These are phyloP conservation scores for Cydia pomonella DNA, from an alignment of 1,140 invertebrate genomes.

Conservation along the genomic window DNA sequence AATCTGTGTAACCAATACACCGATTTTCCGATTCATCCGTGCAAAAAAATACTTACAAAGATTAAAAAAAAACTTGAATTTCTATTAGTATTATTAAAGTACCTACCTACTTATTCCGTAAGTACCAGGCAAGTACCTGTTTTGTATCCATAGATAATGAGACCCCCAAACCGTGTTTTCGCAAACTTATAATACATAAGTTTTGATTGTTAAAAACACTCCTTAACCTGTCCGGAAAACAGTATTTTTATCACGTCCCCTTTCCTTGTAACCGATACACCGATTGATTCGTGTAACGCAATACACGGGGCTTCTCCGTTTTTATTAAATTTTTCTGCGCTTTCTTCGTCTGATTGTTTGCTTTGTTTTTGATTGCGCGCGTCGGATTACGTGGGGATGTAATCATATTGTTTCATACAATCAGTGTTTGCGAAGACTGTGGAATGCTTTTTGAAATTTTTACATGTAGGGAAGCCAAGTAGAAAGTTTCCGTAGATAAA, in stretches of 20 bases:
- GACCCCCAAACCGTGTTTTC: background rate
- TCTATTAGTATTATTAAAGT: too few species aligned
- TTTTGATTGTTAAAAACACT: conserved; percentile 14
- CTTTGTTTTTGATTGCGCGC: conserved; percentile 40
- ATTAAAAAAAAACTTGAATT: too few species aligned
- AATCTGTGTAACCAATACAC: too few species aligned
- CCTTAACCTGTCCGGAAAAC: conserved; percentile 31
- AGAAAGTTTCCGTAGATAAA: background rate
- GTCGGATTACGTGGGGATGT: conserved; percentile 34
- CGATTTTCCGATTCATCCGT: too few species aligned
- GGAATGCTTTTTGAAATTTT: conserved; percentile 7
- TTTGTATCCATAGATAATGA: background rate
- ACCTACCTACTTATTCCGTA: background rate
- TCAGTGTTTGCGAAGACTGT: conserved; percentile 29
- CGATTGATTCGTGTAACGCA: conserved; percentile 30
- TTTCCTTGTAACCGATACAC: conserved; percentile 58
- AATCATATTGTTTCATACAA: conserved; percentile 33
- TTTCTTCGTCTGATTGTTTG: conserved; percentile 26
- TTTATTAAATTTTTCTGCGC: conserved; percentile 42
- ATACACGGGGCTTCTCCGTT: conserved; percentile 37
- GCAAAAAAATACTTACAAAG: too few species aligned
- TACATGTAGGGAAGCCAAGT: background rate
- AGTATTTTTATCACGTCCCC: conserved; percentile 40
- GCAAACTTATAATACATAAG: too few species aligned
- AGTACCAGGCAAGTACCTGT: background rate